Percentiles rank a stretch among this genome's conserved stretches.
Evolutionary conservation across 92 coral and sea anemone genomes (phyloP).

Genomic region (Pocillopora grandis): DNA sequence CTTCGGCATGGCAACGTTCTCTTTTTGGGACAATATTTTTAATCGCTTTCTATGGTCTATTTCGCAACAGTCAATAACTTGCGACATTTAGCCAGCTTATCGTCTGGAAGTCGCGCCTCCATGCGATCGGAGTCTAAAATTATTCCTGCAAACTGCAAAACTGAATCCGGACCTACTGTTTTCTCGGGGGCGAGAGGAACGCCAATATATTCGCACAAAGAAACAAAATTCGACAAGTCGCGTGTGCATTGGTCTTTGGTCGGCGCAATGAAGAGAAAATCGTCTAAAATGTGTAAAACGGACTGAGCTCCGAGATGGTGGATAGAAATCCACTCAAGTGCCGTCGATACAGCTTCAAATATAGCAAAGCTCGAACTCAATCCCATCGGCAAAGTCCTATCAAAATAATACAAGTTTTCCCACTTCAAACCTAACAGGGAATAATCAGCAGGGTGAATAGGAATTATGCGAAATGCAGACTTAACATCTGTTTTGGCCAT

Average conservation of each 20-base stretch:
- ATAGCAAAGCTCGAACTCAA: conserved; percentile 17
- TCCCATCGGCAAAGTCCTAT: conserved; percentile 44
- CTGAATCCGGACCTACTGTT: conserved; percentile 41
- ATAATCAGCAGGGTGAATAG: neutral
- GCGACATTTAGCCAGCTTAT: conserved; percentile 46
- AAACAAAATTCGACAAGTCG: conserved; percentile 14
- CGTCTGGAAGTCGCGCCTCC: conserved; percentile 51
- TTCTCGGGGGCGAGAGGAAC: conserved; percentile 35
- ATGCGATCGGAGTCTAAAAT: conserved; percentile 30
- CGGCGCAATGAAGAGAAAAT: conserved; percentile 47
- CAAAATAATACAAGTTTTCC: conserved; percentile 1
- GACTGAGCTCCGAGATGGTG: no score
- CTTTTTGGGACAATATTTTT: no score
- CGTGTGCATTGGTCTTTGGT: conserved; percentile 10
- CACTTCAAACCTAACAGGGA: no score
- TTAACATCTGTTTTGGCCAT: conserved; percentile 39
- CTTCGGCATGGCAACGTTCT: no score
- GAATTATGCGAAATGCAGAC: conserved; percentile 20
- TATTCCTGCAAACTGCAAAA: conserved; percentile 47
- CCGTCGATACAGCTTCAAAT: conserved; percentile 2
- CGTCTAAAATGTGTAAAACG: conserved; percentile 57
- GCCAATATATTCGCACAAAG: conserved; percentile 7
- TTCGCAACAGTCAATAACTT: no score
- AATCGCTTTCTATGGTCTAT: no score
- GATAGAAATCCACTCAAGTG: no score